Evolutionary conservation across 1,140 invertebrate genomes (phyloP), one percentile per base, ranked within the genome.

Genomic region (Drosophila ironensis): DNA sequence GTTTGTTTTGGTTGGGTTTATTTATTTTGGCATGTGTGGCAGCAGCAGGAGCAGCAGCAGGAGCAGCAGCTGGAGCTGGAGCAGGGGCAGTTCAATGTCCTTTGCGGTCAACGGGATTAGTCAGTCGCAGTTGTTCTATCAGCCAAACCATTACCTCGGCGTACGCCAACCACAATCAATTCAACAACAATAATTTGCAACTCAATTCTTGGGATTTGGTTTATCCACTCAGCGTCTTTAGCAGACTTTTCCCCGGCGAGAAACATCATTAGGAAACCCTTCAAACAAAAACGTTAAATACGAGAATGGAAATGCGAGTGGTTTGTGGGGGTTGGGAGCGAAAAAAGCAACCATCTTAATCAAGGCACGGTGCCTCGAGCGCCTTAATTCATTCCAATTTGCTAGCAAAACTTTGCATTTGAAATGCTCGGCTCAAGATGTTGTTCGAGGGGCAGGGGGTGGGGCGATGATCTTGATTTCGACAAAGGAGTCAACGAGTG

Each of bases 351-450:
- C 2, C 46, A 24, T 14, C 6, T 12, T 24, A 30, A 24, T 24
- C 28, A 40, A 53, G 27, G 20, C n/a, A 45, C 17, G 16, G 16
- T 25, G 17, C 33, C 35, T 44, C 51, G 11, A 37, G 30, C 28
- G 19, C 53, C 53, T 75, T 80, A 76, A 81, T 63, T 72, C 38
- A 72, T 60, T 81, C 72, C 20, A 75, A 72, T 82, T 81, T 63
- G 52, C 46, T 59, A 50, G 53, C 57, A 57, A 75, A 66, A 69
- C 57, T 77, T 66, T 66, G 67, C 56, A 75, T 80, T 71, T 57
- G 14, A 59, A 76, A 54, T 64, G 35, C 25, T 38, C 12, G 38
- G 35, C 25, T 38, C 12, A 42, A 61, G 45, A 60, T 59, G 42
- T 52, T 67, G 60, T 53, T 40, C 47, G 14, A 12, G 14, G n/a